These are phyloP conservation scores for Varanus komodoensis DNA, from an alignment of 2,113 vertebrate genomes.

Conservation along the genomic window DNA sequence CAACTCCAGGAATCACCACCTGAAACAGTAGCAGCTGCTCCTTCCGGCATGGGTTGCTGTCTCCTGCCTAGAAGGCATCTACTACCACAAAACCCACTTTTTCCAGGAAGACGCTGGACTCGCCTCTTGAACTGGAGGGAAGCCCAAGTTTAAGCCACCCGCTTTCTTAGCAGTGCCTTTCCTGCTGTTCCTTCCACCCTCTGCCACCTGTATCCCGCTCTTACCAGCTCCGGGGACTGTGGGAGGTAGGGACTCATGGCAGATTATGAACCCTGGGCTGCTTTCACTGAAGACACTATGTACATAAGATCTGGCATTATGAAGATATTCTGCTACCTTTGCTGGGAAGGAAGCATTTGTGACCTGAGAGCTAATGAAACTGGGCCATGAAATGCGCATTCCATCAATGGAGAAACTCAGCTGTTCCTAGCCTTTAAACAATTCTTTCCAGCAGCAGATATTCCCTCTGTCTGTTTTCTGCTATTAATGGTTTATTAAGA, in stretches of 20 bases:
- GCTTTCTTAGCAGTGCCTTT: neutral
- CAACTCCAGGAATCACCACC: neutral
- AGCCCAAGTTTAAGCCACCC: neutral
- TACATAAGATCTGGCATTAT: neutral
- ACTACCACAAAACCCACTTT: neutral
- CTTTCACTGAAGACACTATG: too few relatives aligned
- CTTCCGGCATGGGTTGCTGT: neutral
- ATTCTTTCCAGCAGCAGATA: neutral
- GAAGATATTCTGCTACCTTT: neutral
- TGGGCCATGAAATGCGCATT: neutral
- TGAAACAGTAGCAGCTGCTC: neutral
- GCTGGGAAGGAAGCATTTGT: neutral
- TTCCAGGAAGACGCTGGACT: neutral
- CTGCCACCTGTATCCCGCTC: too few relatives aligned
- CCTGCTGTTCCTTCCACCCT: too few relatives aligned
- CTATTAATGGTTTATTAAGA: neutral
- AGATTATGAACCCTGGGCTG: neutral
- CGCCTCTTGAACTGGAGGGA: neutral
- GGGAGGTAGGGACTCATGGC: neutral
- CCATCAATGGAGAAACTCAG: neutral
- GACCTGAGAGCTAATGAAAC: neutral
- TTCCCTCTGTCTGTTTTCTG: neutral
- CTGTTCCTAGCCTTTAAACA: neutral
- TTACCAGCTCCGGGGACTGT: too few relatives aligned
- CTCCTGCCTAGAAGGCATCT: neutral